These are phyloP conservation scores for Cheilosia urbana DNA, from an alignment of 2,888 invertebrate species.

Conservation along the genomic window DNA sequence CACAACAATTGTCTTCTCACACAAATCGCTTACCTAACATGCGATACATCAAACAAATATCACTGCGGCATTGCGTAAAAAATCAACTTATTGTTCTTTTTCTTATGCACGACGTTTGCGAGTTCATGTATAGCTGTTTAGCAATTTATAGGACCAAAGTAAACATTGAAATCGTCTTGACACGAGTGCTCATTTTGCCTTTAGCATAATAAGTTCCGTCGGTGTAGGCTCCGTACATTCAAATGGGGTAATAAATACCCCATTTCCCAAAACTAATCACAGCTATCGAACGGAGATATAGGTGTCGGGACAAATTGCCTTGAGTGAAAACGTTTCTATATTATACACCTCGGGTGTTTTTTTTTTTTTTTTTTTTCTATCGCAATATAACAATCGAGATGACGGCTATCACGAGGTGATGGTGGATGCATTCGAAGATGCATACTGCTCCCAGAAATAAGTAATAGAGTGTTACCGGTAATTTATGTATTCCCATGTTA, in stretches of 20 bases:
- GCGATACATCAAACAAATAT: slow-evolving; percentile 10
- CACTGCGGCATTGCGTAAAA: slow-evolving; percentile 28
- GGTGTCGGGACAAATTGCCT: slow-evolving; percentile 39
- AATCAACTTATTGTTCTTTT: slow-evolving; percentile 15
- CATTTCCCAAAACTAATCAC: slow-evolving; percentile 34
- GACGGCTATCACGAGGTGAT: slow-evolving; percentile 23
- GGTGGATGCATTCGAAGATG: slow-evolving; percentile 20
- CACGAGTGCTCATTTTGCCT: background rate
- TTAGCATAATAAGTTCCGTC: background rate
- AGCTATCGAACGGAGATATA: slow-evolving; percentile 21
- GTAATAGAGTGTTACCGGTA: slow-evolving; percentile 25
- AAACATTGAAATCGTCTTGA: slow-evolving; percentile 29
- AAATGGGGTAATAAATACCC: slow-evolving; percentile 23
- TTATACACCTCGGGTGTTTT: background rate
- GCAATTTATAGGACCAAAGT: slow-evolving; percentile 3
- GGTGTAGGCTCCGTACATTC: background rate
- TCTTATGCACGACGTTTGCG: slow-evolving; percentile 4
- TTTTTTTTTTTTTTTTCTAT: background rate
- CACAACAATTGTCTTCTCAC: background rate
- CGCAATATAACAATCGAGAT: slow-evolving; percentile 6
- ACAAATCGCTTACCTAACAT: slow-evolving; percentile 3
- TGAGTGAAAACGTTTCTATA: slow-evolving; percentile 21
- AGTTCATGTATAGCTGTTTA: slow-evolving; percentile 23
- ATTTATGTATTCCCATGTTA: slow-evolving; percentile 42
- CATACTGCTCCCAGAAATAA: slow-evolving; percentile 25